Evolutionary conservation across 2,888 invertebrate species (phyloP).

Genomic region (Acrocyrtus sp.): DNA sequence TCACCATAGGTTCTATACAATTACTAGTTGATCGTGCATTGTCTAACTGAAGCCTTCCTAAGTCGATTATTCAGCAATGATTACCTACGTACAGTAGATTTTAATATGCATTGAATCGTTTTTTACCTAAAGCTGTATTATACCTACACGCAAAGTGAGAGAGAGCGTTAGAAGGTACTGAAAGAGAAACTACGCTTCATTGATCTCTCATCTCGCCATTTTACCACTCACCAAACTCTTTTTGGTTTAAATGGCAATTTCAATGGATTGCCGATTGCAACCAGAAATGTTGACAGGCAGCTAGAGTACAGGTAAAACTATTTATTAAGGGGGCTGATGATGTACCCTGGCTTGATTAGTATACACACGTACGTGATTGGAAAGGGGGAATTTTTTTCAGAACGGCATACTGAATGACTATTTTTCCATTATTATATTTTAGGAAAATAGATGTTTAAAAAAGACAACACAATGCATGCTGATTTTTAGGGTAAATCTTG

Average conservation of each 20-base stretch:
- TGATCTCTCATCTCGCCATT: slow-evolving; percentile 28
- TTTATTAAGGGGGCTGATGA: slow-evolving; percentile 11
- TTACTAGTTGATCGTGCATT: no score
- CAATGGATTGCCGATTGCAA: neutral
- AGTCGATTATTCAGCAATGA: no score
- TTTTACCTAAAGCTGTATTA: no score
- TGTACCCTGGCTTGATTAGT: neutral
- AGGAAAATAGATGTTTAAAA: slow-evolving; percentile 10
- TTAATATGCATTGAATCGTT: no score
- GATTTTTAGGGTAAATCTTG: slow-evolving; percentile 33
- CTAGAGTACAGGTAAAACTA: slow-evolving; percentile 1
- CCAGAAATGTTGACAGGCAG: neutral
- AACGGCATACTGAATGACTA: neutral
- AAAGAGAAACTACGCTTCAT: slow-evolving; percentile 32
- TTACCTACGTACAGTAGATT: no score
- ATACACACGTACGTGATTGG: slow-evolving; percentile 28
- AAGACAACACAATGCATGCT: slow-evolving; percentile 4
- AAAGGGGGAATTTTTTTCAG: slow-evolving; percentile 9
- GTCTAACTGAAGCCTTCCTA: no score
- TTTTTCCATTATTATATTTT: neutral
- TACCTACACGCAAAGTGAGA: neutral
- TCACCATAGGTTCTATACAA: no score
- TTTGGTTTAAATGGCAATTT: neutral
- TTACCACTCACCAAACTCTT: slow-evolving; percentile 24
- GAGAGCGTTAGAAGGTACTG: slow-evolving; percentile 31